These are phyloP conservation scores for Micronycteris hirsuta DNA, from an alignment of 2,113 vertebrate genomes.

Conservation along the genomic window DNA sequence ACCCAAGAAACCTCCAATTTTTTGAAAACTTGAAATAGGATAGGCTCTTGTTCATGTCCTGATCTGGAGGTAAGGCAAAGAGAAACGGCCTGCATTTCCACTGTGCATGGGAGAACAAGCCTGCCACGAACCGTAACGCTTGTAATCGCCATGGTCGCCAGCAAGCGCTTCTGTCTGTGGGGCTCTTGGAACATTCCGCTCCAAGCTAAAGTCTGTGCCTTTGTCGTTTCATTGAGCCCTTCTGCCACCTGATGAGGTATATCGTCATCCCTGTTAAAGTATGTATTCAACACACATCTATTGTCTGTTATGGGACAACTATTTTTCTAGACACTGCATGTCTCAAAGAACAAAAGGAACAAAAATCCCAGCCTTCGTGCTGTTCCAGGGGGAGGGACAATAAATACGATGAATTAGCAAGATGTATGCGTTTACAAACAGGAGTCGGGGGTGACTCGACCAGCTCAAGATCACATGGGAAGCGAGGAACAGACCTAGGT, in stretches of 20 bases:
- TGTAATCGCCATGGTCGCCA: not conserved
- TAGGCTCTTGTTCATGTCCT: not conserved
- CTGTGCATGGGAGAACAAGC: not conserved
- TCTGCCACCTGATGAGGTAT: not conserved
- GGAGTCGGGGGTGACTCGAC: not conserved
- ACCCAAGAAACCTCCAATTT: not conserved
- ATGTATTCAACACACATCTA: not conserved
- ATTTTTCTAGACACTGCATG: not conserved
- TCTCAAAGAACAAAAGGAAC: not conserved
- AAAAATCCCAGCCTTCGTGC: not conserved
- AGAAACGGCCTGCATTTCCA: not conserved
- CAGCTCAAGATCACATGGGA: not conserved
- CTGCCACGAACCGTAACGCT: not conserved
- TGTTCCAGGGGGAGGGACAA: not conserved
- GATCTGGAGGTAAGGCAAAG: not conserved
- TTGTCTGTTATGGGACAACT: not conserved
- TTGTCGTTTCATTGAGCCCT: not conserved
- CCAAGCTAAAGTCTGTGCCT: not conserved
- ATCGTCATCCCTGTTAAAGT: not conserved
- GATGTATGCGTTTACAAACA: not conserved
- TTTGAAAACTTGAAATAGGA: not conserved
- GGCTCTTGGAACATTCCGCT: not conserved
- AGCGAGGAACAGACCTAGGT: not conserved
- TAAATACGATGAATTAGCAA: not conserved
- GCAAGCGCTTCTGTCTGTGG: not conserved